Base-by-base conservation (phyloP, 2,888 invertebrate species). In the Orthosia gracilis region DNA sequence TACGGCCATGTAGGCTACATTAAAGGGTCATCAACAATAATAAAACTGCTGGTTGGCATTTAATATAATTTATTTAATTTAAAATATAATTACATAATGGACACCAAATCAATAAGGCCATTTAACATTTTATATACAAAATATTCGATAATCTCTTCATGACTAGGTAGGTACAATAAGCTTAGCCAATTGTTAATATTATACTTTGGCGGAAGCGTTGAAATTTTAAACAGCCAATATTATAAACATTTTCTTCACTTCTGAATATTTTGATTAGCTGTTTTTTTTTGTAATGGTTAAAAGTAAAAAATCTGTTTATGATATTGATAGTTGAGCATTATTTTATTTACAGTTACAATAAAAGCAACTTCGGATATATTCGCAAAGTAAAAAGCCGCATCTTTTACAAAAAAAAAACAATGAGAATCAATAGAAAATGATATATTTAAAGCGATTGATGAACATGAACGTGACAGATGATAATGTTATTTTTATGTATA, bases 71-170 rank as follows among this genome's bases (percentile, higher is more conserved):
- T 94, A 94, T 94, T 94, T 89, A 87, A 92, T 91, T 84, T 92
- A 92, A 91, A 92, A 92, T 92, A 93, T 92, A 93, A 91, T 94
- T 92, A 93, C 90, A 93, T 91, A 92, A 92, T 92, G 90, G 91
- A 87, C 88, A 91, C 90, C 89, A 91, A 90, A 91, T 93, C 86
- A 88, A 91, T 87, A 88, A 90, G 87, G 84, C 87, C 82, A 86
- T 91, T 92, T 91, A 92, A 92, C 89, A 90, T 94, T 94, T 95
- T 96, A 96, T 96, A 90, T 96, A 96, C 96, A 96, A 94, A 95
- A 94, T 93, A 95, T 91, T 93, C 89, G 87, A 85, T 92, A 92
- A 93, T 94, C 93, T 94, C 90, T 91, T 94, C 90, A 91, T 96
- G 96, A 96, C 96, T 96, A 96, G 94, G 83, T 95, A 95, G 94